Evolutionary conservation across 2,888 invertebrate genomes (phyloP).

Genomic region (Sesia apiformis): DNA sequence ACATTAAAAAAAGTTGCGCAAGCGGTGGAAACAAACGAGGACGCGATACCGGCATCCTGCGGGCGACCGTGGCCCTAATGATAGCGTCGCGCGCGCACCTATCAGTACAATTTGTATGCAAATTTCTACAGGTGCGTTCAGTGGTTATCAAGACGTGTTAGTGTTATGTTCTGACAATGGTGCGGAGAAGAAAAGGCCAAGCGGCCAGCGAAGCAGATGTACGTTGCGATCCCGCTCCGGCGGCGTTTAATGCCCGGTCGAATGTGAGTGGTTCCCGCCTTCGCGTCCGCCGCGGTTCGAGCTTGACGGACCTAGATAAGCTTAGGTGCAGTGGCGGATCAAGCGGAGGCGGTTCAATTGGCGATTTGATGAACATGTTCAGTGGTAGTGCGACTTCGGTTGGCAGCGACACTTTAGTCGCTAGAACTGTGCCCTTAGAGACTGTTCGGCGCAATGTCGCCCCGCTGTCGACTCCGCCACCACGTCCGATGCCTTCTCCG

Average conservation of each 20-base stretch:
- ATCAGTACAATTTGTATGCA: slow-evolving; percentile 58
- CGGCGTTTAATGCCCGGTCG: slow-evolving; percentile 62
- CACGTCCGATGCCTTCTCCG: slow-evolving; percentile 42
- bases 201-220: slow-evolving; percentile 62
- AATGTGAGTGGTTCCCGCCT: slow-evolving; percentile 66
- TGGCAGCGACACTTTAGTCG: slow-evolving; percentile 81
- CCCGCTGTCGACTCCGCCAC: slow-evolving; percentile 63
- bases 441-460: slow-evolving; percentile 74
- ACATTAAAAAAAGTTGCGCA: slow-evolving; percentile 33
- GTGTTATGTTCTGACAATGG: slow-evolving; percentile 44
- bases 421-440: slow-evolving; percentile 81
- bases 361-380: slow-evolving; percentile 87
- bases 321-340: slow-evolving; percentile 63
- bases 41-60: slow-evolving; percentile 63
- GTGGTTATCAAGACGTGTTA: slow-evolving; percentile 32
- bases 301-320: slow-evolving; percentile 83
- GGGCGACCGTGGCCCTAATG: slow-evolving; percentile 70
- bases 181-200: slow-evolving; percentile 53
- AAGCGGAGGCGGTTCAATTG: slow-evolving; percentile 78
- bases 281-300: slow-evolving; percentile 80
- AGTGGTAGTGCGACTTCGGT: slow-evolving; percentile 82
- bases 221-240: slow-evolving; percentile 68
- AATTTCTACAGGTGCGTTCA: slow-evolving; percentile 46
- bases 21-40: slow-evolving; percentile 56
- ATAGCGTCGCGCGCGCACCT: slow-evolving; percentile 41